Conservation (phyloP, 2,113 vertebrate species). For the Ammospiza caudacuta region DNA sequence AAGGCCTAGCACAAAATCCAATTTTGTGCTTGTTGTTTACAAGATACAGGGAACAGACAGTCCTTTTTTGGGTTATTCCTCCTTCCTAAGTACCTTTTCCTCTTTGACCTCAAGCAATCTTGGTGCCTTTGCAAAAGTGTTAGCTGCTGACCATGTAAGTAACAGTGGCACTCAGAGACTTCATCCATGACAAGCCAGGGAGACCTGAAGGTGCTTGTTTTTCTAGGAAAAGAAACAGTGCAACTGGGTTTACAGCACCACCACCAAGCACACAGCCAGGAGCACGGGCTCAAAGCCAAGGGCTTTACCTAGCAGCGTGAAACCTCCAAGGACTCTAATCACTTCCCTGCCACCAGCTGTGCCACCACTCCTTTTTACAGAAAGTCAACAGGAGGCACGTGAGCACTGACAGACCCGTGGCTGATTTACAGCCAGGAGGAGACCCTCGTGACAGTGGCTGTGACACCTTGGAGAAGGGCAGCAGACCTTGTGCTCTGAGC, state of each 20-base stretch:
- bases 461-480: fast-evolving
- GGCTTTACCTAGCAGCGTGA: background rate
- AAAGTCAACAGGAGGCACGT: background rate
- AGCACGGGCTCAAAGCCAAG: background rate
- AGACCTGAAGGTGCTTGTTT: background rate
- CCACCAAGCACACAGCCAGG: background rate
- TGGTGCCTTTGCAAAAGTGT: background rate
- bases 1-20: background rate
- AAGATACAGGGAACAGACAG: background rate
- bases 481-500: background rate
- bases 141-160: background rate
- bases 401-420: background rate
- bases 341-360: background rate
- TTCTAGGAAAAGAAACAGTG: background rate
- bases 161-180: background rate
- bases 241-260: background rate
- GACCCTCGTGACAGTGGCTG: background rate
- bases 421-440: background rate
- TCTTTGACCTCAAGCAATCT: background rate
- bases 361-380: background rate
- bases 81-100: background rate
- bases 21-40: background rate
- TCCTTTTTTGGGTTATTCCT: background rate
- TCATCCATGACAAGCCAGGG: background rate
- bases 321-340: constrained; percentile 10